Conservation (phyloP, 2,797 vertebrate genomes). For the Helicolenus hilgendorfi region DNA sequence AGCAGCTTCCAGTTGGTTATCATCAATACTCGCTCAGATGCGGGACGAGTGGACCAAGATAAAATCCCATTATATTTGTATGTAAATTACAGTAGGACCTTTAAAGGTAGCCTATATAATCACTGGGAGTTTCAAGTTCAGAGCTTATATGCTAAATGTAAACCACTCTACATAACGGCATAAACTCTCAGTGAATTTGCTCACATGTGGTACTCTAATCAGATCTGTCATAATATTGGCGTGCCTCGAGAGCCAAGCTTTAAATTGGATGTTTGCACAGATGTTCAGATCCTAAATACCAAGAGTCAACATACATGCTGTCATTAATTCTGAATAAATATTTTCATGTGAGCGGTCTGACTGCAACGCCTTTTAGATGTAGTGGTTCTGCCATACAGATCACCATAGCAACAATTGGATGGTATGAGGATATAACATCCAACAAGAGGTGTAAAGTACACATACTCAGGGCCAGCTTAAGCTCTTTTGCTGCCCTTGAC, state of each 20-base stretch:
- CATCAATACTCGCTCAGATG: constrained; percentile 26
- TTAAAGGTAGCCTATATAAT: not conserved
- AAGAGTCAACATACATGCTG: constrained; percentile 20
- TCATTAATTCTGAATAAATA: constrained; percentile 26
- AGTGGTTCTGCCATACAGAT: not conserved
- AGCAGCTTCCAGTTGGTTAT: constrained; percentile 14
- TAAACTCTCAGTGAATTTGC: constrained; percentile 3
- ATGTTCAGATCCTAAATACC: not conserved
- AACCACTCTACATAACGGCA: not conserved
- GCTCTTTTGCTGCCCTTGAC: no score
- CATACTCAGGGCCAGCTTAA: not conserved
- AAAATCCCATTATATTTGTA: constrained; percentile 8
- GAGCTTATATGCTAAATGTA: not conserved
- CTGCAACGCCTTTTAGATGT: not conserved
- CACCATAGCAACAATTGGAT: constrained; percentile 49
- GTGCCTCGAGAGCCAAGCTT: constrained; percentile 1
- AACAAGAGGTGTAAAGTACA: not conserved
- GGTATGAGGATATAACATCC: constrained; percentile 7
- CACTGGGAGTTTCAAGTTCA: not conserved
- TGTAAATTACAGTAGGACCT: not conserved
- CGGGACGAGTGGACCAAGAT: not conserved
- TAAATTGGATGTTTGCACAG: constrained; percentile 9
- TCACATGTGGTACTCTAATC: not conserved
- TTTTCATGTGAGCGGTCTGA: not conserved
- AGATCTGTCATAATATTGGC: not conserved